Percentiles rank a stretch among this genome's conserved stretches.
phyloP scores from a whole-genome alignment of 2,113 vertebrate genomes.

The Pollachius pollachius region DNA sequence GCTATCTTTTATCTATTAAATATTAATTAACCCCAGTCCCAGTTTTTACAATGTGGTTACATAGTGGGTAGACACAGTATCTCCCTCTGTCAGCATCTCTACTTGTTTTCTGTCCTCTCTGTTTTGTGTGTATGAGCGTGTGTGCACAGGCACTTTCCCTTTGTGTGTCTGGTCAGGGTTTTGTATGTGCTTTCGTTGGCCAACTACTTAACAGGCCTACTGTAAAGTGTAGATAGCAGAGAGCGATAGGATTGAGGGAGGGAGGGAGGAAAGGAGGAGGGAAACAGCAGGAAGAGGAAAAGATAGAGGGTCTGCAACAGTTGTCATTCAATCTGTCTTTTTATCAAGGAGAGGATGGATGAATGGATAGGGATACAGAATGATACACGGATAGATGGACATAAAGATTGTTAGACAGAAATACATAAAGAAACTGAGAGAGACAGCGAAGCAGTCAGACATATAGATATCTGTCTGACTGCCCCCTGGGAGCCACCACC shows the following conservation, averaged over 20 bases:
- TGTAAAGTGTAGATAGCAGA: constrained; percentile 23
- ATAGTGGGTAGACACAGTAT: too few species aligned
- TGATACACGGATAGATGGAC: neutral
- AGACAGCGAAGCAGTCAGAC: too few species aligned
- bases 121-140: neutral
- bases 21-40: too few species aligned
- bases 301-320: neutral
- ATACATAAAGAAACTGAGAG: neutral
- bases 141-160: neutral
- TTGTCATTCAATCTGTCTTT: too few species aligned
- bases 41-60: too few species aligned
- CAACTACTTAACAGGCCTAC: constrained; percentile 14
- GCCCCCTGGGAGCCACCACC: too few species aligned
- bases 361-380: neutral
- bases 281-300: constrained; percentile 5
- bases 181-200: constrained; percentile 31
- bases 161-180: constrained; percentile 29
- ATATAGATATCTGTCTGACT: too few species aligned
- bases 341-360: neutral
- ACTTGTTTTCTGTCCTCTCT: neutral
- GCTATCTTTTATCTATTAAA: too few species aligned
- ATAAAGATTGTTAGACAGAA: neutral
- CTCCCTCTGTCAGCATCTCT: too few species aligned
- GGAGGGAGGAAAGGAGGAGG: constrained; percentile 22
- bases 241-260: constrained; percentile 12